Percentiles rank a stretch among this genome's conserved stretches.
Evolutionary conservation across 2,888 invertebrate genomes (phyloP).

Genomic region (Stenodera caucasica): DNA sequence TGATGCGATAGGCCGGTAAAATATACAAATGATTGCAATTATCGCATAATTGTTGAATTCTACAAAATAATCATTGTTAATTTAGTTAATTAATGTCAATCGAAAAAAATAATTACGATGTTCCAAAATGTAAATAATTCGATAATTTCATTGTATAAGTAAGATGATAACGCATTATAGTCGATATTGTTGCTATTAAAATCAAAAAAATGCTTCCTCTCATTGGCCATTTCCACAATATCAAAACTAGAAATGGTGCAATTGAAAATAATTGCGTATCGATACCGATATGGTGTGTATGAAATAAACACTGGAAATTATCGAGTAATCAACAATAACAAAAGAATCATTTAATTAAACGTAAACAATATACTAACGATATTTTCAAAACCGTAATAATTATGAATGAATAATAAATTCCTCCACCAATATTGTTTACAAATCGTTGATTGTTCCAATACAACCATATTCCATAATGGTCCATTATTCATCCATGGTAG

Average conservation of each 20-base stretch:
- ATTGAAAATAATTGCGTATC: constrained; percentile 69
- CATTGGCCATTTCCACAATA: constrained; percentile 65
- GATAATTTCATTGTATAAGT: constrained; percentile 63
- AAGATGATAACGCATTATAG: constrained; percentile 64
- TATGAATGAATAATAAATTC: constrained; percentile 71
- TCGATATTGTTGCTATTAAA: constrained; percentile 60
- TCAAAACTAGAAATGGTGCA: constrained; percentile 63
- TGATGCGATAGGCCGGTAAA: constrained; percentile 66
- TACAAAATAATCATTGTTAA: not conserved
- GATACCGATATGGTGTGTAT: constrained; percentile 72
- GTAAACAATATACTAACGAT: too few relatives aligned
- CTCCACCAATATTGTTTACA: constrained; percentile 73
- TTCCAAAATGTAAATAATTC: constrained; percentile 70
- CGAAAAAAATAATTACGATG: constrained; percentile 61
- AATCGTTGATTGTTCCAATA: constrained; percentile 67
- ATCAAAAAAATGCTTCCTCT: constrained; percentile 57
- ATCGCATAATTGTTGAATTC: constrained; percentile 66
- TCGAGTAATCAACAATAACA: too few relatives aligned
- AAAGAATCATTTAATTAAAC: too few relatives aligned
- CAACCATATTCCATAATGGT: constrained; percentile 71
- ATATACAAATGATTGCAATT: constrained; percentile 72
- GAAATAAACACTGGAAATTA: constrained; percentile 73
- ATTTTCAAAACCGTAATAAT: constrained; percentile 72
- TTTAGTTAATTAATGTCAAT: not conserved
- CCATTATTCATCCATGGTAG: constrained; percentile 66